These are phyloP conservation scores for Pachypanchax playfairii DNA, from an alignment of 2,113 vertebrate genomes.

Conservation along the genomic window DNA sequence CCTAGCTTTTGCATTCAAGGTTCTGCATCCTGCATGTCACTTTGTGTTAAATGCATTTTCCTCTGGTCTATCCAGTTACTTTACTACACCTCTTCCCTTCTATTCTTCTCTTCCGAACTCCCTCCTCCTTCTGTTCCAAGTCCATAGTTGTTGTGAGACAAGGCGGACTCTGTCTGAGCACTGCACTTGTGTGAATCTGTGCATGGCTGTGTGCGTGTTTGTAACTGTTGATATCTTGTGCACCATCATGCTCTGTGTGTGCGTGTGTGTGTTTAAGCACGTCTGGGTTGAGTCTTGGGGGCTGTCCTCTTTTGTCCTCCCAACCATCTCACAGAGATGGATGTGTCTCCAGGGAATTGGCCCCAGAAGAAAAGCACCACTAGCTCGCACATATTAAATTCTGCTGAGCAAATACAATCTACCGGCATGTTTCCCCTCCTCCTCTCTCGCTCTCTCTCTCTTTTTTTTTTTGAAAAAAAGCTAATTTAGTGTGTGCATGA, in stretches of 20 bases:
- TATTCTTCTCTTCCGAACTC: slow-evolving; percentile 29
- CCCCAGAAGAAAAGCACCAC: slow-evolving; percentile 77
- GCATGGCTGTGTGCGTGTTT: slow-evolving; percentile 48
- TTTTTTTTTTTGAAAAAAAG: slow-evolving; percentile 41
- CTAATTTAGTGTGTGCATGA: slow-evolving; percentile 52
- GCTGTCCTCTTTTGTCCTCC: slow-evolving; percentile 77
- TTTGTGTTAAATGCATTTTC: slow-evolving; percentile 44
- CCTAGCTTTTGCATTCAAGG: slow-evolving; percentile 27
- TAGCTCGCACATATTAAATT: slow-evolving; percentile 79
- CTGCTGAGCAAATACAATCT: slow-evolving; percentile 82
- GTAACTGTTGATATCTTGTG: slow-evolving; percentile 69
- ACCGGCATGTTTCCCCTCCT: slow-evolving; percentile 45
- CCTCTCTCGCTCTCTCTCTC: not conserved
- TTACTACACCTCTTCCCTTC: slow-evolving; percentile 54
- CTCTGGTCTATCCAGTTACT: slow-evolving; percentile 48
- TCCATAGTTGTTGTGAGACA: slow-evolving; percentile 76
- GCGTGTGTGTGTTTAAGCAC: slow-evolving; percentile 55
- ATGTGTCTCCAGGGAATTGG: slow-evolving; percentile 80
- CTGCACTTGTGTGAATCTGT: slow-evolving; percentile 66
- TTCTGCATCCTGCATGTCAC: slow-evolving; percentile 36
- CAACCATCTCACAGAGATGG: slow-evolving; percentile 77
- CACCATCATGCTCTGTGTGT: slow-evolving; percentile 43
- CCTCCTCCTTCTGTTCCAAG: slow-evolving; percentile 61
- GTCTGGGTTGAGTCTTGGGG: slow-evolving; percentile 65
- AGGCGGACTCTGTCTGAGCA: slow-evolving; percentile 76